Conservation (phyloP, 1,140 invertebrate genomes). For the Trypoxylus dichotomus region DNA sequence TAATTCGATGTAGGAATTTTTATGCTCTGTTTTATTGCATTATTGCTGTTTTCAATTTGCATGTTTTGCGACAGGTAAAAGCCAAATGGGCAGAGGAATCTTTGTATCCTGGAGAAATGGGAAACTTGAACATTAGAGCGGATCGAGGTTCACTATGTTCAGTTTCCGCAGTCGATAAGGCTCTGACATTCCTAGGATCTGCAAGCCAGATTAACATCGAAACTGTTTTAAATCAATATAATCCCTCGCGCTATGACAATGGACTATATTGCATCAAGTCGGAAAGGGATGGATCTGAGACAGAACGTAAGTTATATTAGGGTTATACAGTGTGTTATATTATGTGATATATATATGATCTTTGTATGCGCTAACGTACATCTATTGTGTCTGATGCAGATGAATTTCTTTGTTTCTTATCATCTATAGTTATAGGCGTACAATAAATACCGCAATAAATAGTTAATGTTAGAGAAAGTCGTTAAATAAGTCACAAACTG, state of each 20-base stretch:
- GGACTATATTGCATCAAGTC: neutral
- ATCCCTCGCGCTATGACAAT: neutral
- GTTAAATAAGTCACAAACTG: too few relatives aligned
- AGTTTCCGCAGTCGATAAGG: neutral
- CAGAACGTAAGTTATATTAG: too few relatives aligned
- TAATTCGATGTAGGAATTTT: neutral
- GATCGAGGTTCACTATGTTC: neutral
- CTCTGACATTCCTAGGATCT: neutral
- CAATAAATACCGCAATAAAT: too few relatives aligned
- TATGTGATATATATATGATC: too few relatives aligned
- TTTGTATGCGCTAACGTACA: too few relatives aligned
- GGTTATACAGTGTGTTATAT: too few relatives aligned
- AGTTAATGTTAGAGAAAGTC: too few relatives aligned
- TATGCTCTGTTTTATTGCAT: too few relatives aligned
- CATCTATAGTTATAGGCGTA: too few relatives aligned
- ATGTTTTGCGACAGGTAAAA: neutral
- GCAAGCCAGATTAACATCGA: neutral
- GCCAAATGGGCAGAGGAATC: neutral
- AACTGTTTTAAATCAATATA: neutral
- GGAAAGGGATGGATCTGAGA: too few relatives aligned
- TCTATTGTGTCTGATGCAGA: too few relatives aligned
- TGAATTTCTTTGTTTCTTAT: too few relatives aligned
- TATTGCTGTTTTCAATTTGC: neutral
- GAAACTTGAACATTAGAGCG: neutral
- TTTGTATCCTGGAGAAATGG: neutral